These are phyloP conservation scores for Sardina pilchardus DNA, from an alignment of 2,113 vertebrate genomes.

Conservation along the genomic window DNA sequence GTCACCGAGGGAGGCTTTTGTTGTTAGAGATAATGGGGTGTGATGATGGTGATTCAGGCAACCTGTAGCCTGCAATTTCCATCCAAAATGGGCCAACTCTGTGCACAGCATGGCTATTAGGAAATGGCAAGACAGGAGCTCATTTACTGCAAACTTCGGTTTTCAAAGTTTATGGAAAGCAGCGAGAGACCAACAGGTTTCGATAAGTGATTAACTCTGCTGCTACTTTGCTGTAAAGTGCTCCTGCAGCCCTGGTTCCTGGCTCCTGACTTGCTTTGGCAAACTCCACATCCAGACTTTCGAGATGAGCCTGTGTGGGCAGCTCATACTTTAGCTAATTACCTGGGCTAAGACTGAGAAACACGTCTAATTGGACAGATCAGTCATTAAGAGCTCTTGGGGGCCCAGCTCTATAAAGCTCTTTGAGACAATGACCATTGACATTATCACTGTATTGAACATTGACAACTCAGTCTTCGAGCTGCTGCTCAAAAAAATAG, in stretches of 20 bases:
- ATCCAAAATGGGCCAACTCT: background rate
- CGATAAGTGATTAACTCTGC: background rate
- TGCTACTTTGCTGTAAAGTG: background rate
- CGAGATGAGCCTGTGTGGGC: no score
- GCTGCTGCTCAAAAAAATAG: background rate
- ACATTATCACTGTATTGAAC: no score
- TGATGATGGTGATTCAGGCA: background rate
- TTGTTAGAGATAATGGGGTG: background rate
- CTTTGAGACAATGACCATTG: no score
- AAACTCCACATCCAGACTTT: background rate
- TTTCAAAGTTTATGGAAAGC: background rate
- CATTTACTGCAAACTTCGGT: background rate
- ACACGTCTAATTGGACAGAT: no score
- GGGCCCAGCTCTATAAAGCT: no score
- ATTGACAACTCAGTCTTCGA: no score
- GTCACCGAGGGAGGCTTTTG: background rate
- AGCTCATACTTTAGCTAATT: no score
- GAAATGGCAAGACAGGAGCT: background rate
- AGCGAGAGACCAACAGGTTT: background rate
- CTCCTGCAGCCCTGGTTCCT: no score
- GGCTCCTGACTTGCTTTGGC: background rate
- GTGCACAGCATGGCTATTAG: background rate
- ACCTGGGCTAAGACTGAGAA: no score
- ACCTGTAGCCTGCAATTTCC: background rate
- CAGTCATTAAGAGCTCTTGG: no score